A percentile compares a stretch with the other conserved stretches of the same genome.
These are phyloP conservation scores for Elachura formosa DNA, from an alignment of 2,113 vertebrate species.

Conservation along the genomic window DNA sequence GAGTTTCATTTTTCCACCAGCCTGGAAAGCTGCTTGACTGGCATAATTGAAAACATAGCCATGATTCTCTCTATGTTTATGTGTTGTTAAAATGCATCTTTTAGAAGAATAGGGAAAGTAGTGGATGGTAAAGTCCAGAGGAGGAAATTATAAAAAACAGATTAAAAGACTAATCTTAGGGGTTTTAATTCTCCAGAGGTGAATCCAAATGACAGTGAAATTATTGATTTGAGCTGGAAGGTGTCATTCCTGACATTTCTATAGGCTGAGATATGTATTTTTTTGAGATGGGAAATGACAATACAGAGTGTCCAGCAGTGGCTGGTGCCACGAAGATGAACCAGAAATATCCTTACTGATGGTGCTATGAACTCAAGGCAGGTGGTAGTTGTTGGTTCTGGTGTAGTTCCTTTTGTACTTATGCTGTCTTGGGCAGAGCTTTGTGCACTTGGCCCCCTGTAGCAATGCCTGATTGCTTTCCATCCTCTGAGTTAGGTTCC, in stretches of 20 bases:
- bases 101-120: neutral
- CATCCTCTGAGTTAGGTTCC: neutral
- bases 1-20: neutral
- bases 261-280: rapidly evolving
- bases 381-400: neutral
- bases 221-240: neutral
- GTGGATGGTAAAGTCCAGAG: neutral
- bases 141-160: neutral
- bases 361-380: neutral
- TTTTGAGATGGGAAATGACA: neutral
- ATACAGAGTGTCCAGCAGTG: neutral
- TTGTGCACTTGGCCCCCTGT: neutral
- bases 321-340: neutral
- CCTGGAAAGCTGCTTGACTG: constrained; percentile 1
- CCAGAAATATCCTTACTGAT: neutral
- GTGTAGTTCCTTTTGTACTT: neutral
- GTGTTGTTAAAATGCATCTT: neutral
- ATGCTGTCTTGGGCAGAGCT: neutral
- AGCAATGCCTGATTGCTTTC: neutral
- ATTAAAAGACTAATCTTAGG: neutral
- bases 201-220: neutral
- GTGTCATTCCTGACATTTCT: neutral
- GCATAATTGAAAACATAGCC: neutral
- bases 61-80: neutral
- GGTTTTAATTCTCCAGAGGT: neutral